These are phyloP conservation scores for Ctenoplectra terminalis DNA, from an alignment of 1,140 invertebrate genomes.

Conservation along the genomic window DNA sequence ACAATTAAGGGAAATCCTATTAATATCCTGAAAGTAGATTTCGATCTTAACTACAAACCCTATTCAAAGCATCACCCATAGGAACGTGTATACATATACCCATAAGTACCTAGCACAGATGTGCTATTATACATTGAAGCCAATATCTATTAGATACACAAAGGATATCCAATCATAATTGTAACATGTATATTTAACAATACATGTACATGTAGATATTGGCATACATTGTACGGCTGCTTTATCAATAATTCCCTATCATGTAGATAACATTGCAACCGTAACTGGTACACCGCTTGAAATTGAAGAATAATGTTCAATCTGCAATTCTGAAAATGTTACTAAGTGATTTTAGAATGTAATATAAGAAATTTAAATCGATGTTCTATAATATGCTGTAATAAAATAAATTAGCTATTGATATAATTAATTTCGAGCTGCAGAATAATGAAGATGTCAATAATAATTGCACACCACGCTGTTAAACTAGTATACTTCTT, in stretches of 20 bases:
- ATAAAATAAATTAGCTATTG: too few species aligned
- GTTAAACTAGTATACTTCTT: too few species aligned
- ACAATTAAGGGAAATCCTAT: not conserved
- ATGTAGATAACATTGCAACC: not conserved
- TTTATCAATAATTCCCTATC: not conserved
- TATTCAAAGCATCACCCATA: not conserved
- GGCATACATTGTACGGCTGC: not conserved
- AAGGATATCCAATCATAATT: slow-evolving; percentile 24
- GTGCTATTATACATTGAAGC: too few species aligned
- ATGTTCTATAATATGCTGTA: too few species aligned
- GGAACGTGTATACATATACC: not conserved
- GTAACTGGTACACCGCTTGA: not conserved
- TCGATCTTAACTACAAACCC: not conserved
- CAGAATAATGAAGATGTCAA: too few species aligned
- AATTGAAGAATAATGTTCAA: not conserved
- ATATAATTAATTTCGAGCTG: too few species aligned
- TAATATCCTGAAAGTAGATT: not conserved
- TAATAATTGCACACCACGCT: too few species aligned
- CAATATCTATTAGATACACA: not conserved
- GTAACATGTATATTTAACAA: not conserved
- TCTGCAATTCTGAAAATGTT: not conserved
- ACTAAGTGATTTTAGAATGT: too few species aligned
- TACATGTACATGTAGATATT: not conserved
- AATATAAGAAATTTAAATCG: too few species aligned
- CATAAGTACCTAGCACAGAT: not conserved